phyloP scores from a whole-genome alignment of 2,113 vertebrate genomes.

The rat (Rattus norvegicus) region GRCr8 NC_086020.1:203194001-203194500 shows the following conservation, averaged over 20 bases:
- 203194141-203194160: neutral
- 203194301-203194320: neutral
- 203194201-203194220: slow-evolving; percentile 1
- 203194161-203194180: neutral
- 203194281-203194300: neutral
- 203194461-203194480: neutral
- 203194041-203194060: neutral
- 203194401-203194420: neutral
- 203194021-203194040: neutral
- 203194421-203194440: neutral
- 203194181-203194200: neutral
- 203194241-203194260: neutral
- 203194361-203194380: neutral
- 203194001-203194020: neutral
- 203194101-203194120: too few species aligned
- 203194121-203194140: neutral
- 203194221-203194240: neutral
- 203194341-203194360: neutral
- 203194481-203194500: neutral
- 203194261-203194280: neutral
- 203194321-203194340: neutral
- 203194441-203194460: neutral
- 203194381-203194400: neutral
- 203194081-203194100: neutral
- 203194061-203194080: neutral